Evolutionary conservation across 2,888 invertebrate genomes (phyloP).

Genomic region (Drosophila kanekoi): DNA sequence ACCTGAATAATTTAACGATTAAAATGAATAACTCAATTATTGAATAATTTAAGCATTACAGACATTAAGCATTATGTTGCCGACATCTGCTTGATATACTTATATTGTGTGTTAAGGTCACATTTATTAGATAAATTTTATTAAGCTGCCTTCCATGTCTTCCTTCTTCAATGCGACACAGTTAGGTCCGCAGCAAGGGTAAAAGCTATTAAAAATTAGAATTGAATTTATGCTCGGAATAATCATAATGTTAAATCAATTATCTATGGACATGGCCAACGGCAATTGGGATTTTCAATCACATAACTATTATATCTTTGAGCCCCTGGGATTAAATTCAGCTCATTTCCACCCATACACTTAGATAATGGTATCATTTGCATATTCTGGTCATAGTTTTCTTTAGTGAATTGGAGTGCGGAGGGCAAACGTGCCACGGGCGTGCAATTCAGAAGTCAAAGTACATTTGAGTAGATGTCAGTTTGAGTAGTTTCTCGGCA

Average conservation of each 20-base stretch:
- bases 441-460: constrained; percentile 42
- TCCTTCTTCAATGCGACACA: too few relatives aligned
- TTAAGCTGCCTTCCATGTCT: too few relatives aligned
- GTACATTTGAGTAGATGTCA: constrained; percentile 8
- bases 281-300: constrained; percentile 5
- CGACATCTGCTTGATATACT: too few relatives aligned
- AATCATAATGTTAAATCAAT: constrained; percentile 7
- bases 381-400: constrained; percentile 41
- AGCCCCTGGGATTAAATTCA: constrained; percentile 25
- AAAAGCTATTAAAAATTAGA: neutral
- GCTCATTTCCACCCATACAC: constrained; percentile 8
- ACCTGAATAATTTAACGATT: too few relatives aligned
- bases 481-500: constrained; percentile 3
- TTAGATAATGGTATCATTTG: constrained; percentile 36
- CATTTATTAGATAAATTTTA: too few relatives aligned
- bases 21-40: too few relatives aligned
- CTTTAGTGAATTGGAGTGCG: constrained; percentile 6
- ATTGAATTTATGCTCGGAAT: neutral
- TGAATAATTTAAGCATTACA: too few relatives aligned
- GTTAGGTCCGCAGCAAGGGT: too few relatives aligned
- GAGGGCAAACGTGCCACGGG: constrained; percentile 30
- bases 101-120: too few relatives aligned
- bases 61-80: too few relatives aligned
- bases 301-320: constrained; percentile 17
- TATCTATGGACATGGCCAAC: neutral